Base-by-base conservation (phyloP, 2,797 vertebrate species). In the Ispidina picta region DNA sequence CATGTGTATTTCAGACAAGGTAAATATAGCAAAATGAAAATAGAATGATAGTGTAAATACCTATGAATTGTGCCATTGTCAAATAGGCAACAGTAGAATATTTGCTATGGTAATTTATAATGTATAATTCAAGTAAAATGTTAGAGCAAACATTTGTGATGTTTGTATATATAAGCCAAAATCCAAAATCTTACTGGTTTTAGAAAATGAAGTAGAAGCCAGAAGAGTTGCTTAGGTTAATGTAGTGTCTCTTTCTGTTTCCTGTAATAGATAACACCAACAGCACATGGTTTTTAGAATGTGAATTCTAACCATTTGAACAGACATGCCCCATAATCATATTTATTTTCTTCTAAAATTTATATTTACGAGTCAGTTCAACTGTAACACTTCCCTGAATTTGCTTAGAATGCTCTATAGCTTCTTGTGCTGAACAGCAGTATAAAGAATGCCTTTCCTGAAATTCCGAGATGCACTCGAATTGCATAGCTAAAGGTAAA, bases 121-220 rank as follows among this genome's bases (percentile, higher is more conserved):
- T 90, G 70, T 89, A 62, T 93, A 94, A 88, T 96, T 94, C 63
- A 91, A 90, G 89, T 83, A 54, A 95, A 89, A 76, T 71, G 35
- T 41, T 89, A 76, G 58, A 88, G n/a, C 73, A 96, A 86, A 73
- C 79, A 91, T 37, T 88, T 92, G 62, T 93, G 58, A 51, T 92
- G 83, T 94, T 74, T 85, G 41, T 90, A 28, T 88, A 35, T 78
- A n/a, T 81, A 64, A 95, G 79, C 83, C 85, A 77, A 90, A 93
- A 71, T 66, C 79, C 65, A 41, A 64, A 89, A 91, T 64, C 21
- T 81, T 93, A 72, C 59, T 94, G 70, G 55, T 80, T 88, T 89
- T 88, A 91, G 56, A 70, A 87, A 29, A 80, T 33, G 3, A 35
- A 66, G 73, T 83, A 70, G 86, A 90, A 90, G 63, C 44, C 80